Base-by-base conservation (phyloP, 2,113 vertebrate genomes). In the Notarius quadriscutis region DNA sequence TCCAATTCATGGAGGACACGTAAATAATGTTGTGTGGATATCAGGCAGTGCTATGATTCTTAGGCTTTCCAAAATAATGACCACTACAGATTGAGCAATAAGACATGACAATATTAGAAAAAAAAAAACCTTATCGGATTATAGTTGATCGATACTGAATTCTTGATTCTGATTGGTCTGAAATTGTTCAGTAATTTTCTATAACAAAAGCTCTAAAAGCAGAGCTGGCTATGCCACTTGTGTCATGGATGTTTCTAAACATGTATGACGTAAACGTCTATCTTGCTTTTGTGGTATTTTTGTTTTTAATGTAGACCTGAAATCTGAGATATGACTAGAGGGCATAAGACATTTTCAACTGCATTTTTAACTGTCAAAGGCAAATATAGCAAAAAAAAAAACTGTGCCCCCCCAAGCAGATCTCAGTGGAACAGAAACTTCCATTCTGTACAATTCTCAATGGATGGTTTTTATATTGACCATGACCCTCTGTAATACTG, bases 401-500 rank as follows among this genome's bases (percentile, higher is more conserved):
- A n/a, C 0, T n/a, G 11, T 51, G 0, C 4, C 6, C 41, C 15
- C 0, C 15, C 27, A 75, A 65, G 57, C 1, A 25, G 14, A 50
- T 50, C 30, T 34, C 27, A 12, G 57, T 0, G 34, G 58, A 78
- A 78, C 72, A 63, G 72, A 78, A 65, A 78, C 17, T 11, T 34
- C 41, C 78, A 67, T 79, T 55, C 25, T 34, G 75, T 55, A 4
- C 84, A 34, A 67, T 87, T 78, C 12, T 79, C 72, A 20, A 34
- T 80, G 55, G 30, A 7, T 77, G 74, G 22, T 2, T 5, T 77
- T 77, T 81, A 3, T 79, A 81, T 69, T 60, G 74, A 75, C 84
- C 62, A 27, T 86, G 87, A 78, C 87, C 83, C 72, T 60, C 51
- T 78, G 83, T 22, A 57, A 53, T 63, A 30, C 79, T 79, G 83